Conservation (phyloP, 2,113 vertebrate species). For the Cromileptes altivelis region DNA sequence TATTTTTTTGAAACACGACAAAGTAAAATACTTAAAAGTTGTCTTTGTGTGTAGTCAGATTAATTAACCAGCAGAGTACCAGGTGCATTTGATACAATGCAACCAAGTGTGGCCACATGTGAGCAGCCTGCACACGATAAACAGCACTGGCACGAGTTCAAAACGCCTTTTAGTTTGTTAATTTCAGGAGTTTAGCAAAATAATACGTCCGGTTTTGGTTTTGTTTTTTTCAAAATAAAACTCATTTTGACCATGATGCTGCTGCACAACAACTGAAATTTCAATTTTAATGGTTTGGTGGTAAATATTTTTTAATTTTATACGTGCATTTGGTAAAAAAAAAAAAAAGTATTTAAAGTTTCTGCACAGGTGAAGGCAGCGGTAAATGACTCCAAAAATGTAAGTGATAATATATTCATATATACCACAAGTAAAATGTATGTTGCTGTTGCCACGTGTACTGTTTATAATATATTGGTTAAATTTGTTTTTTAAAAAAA, state of each 20-base stretch:
- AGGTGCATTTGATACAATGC: slow-evolving; percentile 42
- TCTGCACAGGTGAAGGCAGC: too few relatives aligned
- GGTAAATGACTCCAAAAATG: too few relatives aligned
- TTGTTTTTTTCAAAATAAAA: slow-evolving; percentile 47
- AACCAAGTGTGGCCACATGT: slow-evolving; percentile 14
- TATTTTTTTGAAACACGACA: neutral
- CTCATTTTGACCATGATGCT: neutral
- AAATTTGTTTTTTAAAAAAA: neutral
- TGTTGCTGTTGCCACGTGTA: too few relatives aligned
- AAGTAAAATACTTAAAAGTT: neutral
- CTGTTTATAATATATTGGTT: neutral
- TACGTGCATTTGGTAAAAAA: too few relatives aligned
- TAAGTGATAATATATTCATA: too few relatives aligned
- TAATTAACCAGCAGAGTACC: slow-evolving; percentile 5
- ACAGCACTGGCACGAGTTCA: neutral
- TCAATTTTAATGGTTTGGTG: neutral
- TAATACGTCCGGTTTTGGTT: slow-evolving; percentile 51
- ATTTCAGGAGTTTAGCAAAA: slow-evolving; percentile 26
- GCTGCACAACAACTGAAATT: neutral
- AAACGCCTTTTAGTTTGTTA: neutral
- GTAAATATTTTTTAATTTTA: too few relatives aligned
- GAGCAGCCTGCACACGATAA: neutral
- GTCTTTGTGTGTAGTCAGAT: neutral
- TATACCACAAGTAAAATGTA: too few relatives aligned
- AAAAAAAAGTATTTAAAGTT: too few relatives aligned